A percentile compares a stretch with the other conserved stretches of the same genome.
These are phyloP conservation scores for Byasa hedistus DNA, from an alignment of 2,888 invertebrate species.

Conservation along the genomic window DNA sequence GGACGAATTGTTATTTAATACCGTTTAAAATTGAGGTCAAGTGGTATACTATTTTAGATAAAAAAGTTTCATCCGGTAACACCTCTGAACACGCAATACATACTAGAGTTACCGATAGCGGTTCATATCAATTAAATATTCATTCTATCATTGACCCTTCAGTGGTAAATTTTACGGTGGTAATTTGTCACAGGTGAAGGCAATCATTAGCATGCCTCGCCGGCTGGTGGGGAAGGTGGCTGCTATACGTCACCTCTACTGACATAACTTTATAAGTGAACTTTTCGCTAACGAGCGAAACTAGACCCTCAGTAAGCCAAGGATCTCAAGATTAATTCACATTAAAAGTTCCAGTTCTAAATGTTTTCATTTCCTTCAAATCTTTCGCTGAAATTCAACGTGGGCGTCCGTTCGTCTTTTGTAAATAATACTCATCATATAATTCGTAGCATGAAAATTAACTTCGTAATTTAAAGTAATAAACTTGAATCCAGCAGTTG, in stretches of 20 bases:
- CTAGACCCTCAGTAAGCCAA: constrained; percentile 43
- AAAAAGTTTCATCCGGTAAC: too few relatives aligned
- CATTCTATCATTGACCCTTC: background rate
- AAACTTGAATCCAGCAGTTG: background rate
- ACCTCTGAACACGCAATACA: too few relatives aligned
- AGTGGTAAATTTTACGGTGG: constrained; percentile 5
- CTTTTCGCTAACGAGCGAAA: constrained; percentile 50
- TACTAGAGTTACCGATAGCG: too few relatives aligned
- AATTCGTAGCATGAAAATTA: background rate
- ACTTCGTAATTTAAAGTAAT: background rate
- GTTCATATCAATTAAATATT: too few relatives aligned
- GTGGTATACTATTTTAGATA: too few relatives aligned
- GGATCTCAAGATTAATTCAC: constrained; percentile 31
- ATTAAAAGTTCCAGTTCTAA: constrained; percentile 36
- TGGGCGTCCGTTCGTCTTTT: background rate
- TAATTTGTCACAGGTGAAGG: constrained; percentile 25
- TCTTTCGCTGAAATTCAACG: constrained; percentile 32
- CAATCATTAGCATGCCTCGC: constrained; percentile 31
- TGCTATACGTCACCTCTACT: constrained; percentile 34
- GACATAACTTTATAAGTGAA: constrained; percentile 51
- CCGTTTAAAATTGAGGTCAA: too few relatives aligned
- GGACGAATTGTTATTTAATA: too few relatives aligned
- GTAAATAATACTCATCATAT: background rate
- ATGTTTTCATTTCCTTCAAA: constrained; percentile 39
- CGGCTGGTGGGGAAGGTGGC: constrained; percentile 19